Percentiles rank a stretch among this genome's conserved stretches.
These are phyloP conservation scores for Trachymyrmex septentrionalis DNA, from an alignment of 1,140 invertebrate species.

Conservation along the genomic window DNA sequence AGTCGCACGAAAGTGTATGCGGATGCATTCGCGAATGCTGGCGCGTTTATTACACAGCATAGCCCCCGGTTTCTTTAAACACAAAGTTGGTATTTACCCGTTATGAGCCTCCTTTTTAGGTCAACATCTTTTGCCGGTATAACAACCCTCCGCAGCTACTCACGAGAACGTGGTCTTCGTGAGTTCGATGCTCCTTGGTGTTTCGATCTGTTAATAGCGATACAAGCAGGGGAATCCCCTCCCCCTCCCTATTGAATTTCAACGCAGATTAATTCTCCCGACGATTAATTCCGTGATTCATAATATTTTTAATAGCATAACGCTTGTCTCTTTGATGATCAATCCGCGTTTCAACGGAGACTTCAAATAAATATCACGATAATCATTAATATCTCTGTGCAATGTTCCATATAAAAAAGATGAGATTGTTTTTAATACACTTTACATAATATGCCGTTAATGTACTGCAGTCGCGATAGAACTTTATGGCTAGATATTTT, in stretches of 20 bases:
- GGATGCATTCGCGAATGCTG: slow-evolving; percentile 22
- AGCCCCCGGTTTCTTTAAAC: slow-evolving; percentile 5
- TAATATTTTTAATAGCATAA: neutral
- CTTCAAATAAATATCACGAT: neutral
- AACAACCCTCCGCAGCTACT: neutral
- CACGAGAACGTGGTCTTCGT: slow-evolving; percentile 9
- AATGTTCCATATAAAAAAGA: neutral
- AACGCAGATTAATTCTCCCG: neutral
- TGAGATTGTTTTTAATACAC: neutral
- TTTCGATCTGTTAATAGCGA: slow-evolving; percentile 3
- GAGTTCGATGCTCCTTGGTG: neutral
- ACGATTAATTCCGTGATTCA: neutral
- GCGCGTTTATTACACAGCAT: slow-evolving; percentile 36
- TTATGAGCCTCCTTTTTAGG: slow-evolving; percentile 56
- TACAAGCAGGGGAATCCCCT: neutral
- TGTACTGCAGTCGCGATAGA: neutral
- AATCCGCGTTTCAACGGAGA: neutral
- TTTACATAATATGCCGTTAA: neutral
- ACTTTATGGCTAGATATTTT: slow-evolving; percentile 21
- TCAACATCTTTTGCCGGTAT: slow-evolving; percentile 53
- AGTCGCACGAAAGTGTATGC: slow-evolving; percentile 17
- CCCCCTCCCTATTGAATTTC: neutral
- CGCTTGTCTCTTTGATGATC: neutral
- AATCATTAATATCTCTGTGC: neutral
- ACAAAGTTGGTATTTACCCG: slow-evolving; percentile 57